These are phyloP conservation scores for Micronycteris hirsuta DNA, from an alignment of 2,113 vertebrate species.

Conservation along the genomic window DNA sequence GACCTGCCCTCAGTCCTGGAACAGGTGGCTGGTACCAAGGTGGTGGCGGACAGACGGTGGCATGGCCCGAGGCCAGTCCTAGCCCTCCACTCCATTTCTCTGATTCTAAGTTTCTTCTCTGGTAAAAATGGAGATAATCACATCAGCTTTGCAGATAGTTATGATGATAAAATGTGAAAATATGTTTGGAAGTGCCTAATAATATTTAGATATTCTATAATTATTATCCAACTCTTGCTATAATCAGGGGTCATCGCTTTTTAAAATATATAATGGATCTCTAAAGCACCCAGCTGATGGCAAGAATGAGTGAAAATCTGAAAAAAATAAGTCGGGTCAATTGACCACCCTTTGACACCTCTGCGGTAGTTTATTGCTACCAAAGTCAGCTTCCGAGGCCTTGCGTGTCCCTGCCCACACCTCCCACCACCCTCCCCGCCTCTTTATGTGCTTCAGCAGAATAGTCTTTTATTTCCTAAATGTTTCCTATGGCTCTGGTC, in stretches of 20 bases:
- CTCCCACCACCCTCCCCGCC: not conserved
- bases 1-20: fast-evolving
- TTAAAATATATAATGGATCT: not conserved
- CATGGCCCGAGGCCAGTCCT: not conserved
- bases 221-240: not conserved
- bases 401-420: too few relatives aligned
- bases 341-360: not conserved
- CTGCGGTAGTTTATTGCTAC: not conserved
- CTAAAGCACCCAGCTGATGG: not conserved
- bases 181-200: not conserved
- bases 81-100: not conserved
- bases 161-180: not conserved
- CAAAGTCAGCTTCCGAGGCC: not conserved
- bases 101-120: not conserved
- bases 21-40: not conserved
- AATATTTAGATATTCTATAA: not conserved
- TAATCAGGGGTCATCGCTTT: not conserved
- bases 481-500: not conserved
- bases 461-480: not conserved
- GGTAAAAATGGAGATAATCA: not conserved
- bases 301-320: not conserved
- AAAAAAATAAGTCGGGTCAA: not conserved
- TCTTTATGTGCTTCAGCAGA: not conserved
- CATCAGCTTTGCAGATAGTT: not conserved
- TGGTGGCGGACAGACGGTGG: too few relatives aligned